Conservation (phyloP, 1,140 invertebrate genomes). For the Ceratosolen solmsi region DNA sequence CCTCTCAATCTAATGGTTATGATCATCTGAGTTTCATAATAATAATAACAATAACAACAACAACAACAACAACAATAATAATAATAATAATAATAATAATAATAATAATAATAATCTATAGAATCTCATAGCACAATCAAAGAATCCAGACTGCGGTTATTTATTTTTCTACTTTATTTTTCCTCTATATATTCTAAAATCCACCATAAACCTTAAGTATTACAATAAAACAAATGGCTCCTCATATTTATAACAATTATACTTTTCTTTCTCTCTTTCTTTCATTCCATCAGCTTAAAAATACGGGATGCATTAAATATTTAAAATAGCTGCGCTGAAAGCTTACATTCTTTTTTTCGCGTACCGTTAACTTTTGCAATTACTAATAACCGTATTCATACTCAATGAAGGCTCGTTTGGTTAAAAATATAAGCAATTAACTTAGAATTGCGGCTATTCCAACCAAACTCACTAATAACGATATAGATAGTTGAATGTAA, state of each 20-base stretch:
- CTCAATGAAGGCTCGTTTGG: background rate
- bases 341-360: background rate
- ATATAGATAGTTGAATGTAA: background rate
- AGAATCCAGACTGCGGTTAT: too few relatives aligned
- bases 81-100: too few relatives aligned
- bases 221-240: background rate
- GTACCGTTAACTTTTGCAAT: conserved; percentile 10
- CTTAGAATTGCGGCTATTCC: background rate
- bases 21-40: too few relatives aligned
- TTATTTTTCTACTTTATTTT: too few relatives aligned
- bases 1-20: too few relatives aligned
- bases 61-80: too few relatives aligned
- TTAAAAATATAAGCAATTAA: conserved; percentile 4
- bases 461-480: background rate
- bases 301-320: background rate
- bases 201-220: conserved; percentile 2
- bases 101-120: too few relatives aligned
- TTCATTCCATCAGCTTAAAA: background rate
- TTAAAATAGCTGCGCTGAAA: background rate
- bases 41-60: too few relatives aligned
- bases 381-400: conserved; percentile 9
- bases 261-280: background rate
- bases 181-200: too few relatives aligned
- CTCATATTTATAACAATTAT: background rate
- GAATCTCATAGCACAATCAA: too few relatives aligned